These are phyloP conservation scores for Chrysocyon brachyurus DNA, from an alignment of 2,797 vertebrate species.

Conservation along the genomic window DNA sequence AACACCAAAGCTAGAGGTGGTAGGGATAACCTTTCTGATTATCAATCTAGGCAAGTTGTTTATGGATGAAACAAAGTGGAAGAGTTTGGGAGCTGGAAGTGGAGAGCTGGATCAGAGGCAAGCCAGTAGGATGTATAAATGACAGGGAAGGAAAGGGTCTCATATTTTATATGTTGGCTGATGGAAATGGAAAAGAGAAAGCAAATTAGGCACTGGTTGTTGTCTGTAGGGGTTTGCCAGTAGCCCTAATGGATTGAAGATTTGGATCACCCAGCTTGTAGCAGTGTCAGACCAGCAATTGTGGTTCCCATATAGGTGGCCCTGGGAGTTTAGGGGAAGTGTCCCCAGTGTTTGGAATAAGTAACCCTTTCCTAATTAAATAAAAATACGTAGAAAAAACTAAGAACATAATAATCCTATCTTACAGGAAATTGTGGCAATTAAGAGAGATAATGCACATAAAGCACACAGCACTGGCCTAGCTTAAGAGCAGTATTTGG, in stretches of 20 bases:
- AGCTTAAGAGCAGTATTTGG: not conserved
- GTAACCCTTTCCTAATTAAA: not conserved
- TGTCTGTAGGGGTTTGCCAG: not conserved
- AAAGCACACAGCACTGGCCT: not conserved
- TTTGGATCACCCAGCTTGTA: not conserved
- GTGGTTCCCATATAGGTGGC: not conserved
- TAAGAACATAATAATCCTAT: not conserved
- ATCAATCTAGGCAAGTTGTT: not conserved
- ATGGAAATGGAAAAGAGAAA: constrained; percentile 11
- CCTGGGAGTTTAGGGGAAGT: not conserved
- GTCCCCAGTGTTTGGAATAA: not conserved
- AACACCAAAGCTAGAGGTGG: not conserved
- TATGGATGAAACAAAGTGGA: not conserved
- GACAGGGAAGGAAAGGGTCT: not conserved
- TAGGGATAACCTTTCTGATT: not conserved
- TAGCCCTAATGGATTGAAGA: not conserved
- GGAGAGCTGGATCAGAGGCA: not conserved
- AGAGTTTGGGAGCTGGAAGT: not conserved
- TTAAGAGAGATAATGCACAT: not conserved
- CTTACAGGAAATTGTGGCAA: not conserved
- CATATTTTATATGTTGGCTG: not conserved
- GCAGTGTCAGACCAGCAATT: not conserved
- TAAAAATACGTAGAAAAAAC: not conserved
- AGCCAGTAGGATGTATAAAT: not conserved
- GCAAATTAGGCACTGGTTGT: not conserved